A percentile compares a stretch with the other conserved stretches of the same genome.
phyloP scores from a whole-genome alignment of 1,140 invertebrate genomes.

The Caenorhabditis inopinata region DNA sequence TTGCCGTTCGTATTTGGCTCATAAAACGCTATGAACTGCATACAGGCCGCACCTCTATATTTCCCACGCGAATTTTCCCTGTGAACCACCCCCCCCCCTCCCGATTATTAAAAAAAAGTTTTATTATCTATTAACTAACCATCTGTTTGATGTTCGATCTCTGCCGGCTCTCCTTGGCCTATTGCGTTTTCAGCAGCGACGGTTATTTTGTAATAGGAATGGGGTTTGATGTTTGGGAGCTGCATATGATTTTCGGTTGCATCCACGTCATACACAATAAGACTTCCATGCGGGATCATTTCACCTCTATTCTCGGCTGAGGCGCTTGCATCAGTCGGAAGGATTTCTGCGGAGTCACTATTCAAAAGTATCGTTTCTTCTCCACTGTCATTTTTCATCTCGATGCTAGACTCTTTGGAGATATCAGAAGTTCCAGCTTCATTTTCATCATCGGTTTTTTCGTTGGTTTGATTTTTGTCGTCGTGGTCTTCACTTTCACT shows the following conservation, averaged over 20 bases:
- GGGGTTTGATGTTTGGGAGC: conserved; percentile 21
- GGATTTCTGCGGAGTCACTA: neutral
- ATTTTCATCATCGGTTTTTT: neutral
- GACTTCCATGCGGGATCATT: neutral
- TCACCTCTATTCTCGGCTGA: neutral
- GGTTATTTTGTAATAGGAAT: conserved; percentile 34
- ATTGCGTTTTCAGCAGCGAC: conserved; percentile 28
- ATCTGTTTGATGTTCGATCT: conserved; percentile 33
- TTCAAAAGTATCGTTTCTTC: neutral
- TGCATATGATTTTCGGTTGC: conserved; percentile 3
- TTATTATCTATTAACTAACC: neutral
- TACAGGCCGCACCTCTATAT: too few species aligned
- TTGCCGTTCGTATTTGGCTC: too few species aligned
- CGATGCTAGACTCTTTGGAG: neutral
- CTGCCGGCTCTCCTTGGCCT: conserved; percentile 27
- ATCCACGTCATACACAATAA: neutral
- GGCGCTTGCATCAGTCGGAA: neutral
- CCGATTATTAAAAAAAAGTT: too few species aligned
- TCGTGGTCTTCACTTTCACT: neutral
- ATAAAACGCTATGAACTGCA: too few species aligned
- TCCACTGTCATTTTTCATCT: neutral
- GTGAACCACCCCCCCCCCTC: too few species aligned
- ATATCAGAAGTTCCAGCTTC: neutral
- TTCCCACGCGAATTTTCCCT: too few species aligned
- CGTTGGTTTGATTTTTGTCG: neutral